Conservation (phyloP, 2,797 vertebrate genomes). For the Pangasius mekongensis region DNA sequence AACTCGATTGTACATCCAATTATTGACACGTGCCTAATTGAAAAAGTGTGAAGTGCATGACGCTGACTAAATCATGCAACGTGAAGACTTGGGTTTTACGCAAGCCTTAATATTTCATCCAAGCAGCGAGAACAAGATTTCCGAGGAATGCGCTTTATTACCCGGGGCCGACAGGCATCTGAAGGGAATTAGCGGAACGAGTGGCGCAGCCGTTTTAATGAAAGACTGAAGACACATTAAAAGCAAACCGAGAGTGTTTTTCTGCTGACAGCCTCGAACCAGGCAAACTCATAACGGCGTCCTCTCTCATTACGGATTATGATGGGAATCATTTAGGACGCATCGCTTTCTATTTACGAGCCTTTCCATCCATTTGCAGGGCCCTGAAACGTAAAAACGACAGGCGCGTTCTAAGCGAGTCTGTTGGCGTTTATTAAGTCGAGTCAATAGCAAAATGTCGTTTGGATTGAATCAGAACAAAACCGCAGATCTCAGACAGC, state of each 20-base stretch:
- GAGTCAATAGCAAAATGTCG: slow-evolving; percentile 71
- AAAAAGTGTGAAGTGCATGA: slow-evolving; percentile 58
- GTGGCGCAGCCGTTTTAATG: slow-evolving; percentile 57
- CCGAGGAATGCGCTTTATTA: slow-evolving; percentile 60
- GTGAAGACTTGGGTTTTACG: slow-evolving; percentile 69
- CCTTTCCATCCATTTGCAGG: slow-evolving; percentile 29
- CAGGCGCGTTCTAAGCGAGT: slow-evolving; percentile 48
- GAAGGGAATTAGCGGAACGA: slow-evolving; percentile 40
- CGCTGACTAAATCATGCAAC: slow-evolving; percentile 55
- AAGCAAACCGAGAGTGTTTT: slow-evolving; percentile 51
- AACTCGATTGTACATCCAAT: slow-evolving; percentile 11
- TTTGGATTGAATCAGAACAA: slow-evolving; percentile 69
- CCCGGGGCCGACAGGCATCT: slow-evolving; percentile 56
- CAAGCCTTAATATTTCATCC: slow-evolving; percentile 76
- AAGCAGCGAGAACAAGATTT: slow-evolving; percentile 61
- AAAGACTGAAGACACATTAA: slow-evolving; percentile 67
- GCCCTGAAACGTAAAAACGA: slow-evolving; percentile 30
- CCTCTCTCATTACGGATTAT: slow-evolving; percentile 58
- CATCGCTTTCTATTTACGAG: slow-evolving; percentile 43
- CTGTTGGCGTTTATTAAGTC: slow-evolving; percentile 71
- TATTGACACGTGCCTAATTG: slow-evolving; percentile 25
- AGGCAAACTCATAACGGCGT: slow-evolving; percentile 51
- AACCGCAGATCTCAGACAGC: slow-evolving; percentile 67
- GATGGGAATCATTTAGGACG: slow-evolving; percentile 65
- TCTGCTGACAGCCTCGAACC: slow-evolving; percentile 36